Base-by-base conservation (phyloP, 2,888 invertebrate species). In the Perithous albicinctus region DNA sequence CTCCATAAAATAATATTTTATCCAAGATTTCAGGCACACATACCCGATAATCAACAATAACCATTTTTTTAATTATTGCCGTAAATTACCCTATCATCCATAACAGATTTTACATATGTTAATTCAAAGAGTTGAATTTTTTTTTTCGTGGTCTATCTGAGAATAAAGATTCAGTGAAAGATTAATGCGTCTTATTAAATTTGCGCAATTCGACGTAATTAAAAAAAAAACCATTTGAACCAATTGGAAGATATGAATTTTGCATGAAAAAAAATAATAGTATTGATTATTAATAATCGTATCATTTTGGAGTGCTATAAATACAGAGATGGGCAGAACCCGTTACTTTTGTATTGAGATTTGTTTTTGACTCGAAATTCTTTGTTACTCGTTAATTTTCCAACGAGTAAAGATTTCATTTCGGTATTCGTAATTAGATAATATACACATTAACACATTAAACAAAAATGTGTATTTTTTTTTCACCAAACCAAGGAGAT, bases 1-100 rank as follows among this genome's bases (percentile, higher is more conserved):
- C 18, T 18, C 10, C 26, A n/a, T 29, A 64, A 46, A 46, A 46
- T 43, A 20, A 46, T 46, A 46, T n/a, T 66, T 46, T 29, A 8
- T 66, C 64, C 64, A 46, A 29, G 15, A 48, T 46, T 10, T 32
- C 66, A 66, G 18, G 66, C 43, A 46, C 29, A 48, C 18, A 46
- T 29, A 32, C 20, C 20, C 5, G 66, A 18, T 46, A 43, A 32
- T 12, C 23, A 75, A 35, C 41, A 23, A 54, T 54, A 32, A 5
- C 51, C 46, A 4, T 41, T 75, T 41, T 75, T 29, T 46, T 29
- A 26, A 10, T 29, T 32, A 66, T 66, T 32, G 46, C 32, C 35
- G 23, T 15, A 38, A 32, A 59, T 67, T 76, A 56, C 66, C 67
- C 67, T 66, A 66, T 76, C n/a, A 67, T 59, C 76, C 76, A 76